These are phyloP conservation scores for Trachelus iudaicus DNA, from an alignment of 2,888 invertebrate species.

Conservation along the genomic window DNA sequence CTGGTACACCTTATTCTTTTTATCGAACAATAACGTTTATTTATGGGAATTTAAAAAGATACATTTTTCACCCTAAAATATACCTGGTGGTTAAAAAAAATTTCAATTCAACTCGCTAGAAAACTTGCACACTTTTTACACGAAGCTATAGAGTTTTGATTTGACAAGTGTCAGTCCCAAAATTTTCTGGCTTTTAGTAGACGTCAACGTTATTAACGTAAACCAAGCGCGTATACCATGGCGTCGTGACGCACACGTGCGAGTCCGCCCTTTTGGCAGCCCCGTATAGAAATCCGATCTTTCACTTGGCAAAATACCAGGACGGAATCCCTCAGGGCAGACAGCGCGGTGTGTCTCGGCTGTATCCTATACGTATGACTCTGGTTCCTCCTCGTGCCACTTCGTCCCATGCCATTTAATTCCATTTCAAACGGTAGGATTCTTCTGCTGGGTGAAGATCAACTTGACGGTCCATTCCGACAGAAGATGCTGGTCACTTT, in stretches of 20 bases:
- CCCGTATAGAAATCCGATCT: background rate
- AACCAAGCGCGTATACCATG: background rate
- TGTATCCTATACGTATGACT: background rate
- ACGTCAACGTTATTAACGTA: background rate
- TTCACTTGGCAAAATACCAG: conserved; percentile 43
- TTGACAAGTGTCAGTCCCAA: background rate
- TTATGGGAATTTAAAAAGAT: background rate
- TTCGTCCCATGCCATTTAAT: conserved; percentile 2
- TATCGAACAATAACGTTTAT: background rate
- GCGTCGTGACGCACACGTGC: background rate
- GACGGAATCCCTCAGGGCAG: conserved; percentile 41
- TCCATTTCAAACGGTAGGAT: background rate
- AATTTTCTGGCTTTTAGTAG: background rate
- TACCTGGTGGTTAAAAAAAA: no score
- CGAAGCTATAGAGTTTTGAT: background rate
- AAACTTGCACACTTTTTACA: no score
- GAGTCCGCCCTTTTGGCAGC: background rate
- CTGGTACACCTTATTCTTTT: background rate
- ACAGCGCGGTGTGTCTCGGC: conserved; percentile 45
- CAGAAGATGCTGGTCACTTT: background rate
- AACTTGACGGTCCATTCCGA: background rate
- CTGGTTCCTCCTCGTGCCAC: conserved; percentile 5
- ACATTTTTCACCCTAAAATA: background rate
- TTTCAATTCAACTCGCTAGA: no score
- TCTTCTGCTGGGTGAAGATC: background rate